These are phyloP conservation scores for Spodoptera picta DNA, from an alignment of 2,888 invertebrate species.

Conservation along the genomic window DNA sequence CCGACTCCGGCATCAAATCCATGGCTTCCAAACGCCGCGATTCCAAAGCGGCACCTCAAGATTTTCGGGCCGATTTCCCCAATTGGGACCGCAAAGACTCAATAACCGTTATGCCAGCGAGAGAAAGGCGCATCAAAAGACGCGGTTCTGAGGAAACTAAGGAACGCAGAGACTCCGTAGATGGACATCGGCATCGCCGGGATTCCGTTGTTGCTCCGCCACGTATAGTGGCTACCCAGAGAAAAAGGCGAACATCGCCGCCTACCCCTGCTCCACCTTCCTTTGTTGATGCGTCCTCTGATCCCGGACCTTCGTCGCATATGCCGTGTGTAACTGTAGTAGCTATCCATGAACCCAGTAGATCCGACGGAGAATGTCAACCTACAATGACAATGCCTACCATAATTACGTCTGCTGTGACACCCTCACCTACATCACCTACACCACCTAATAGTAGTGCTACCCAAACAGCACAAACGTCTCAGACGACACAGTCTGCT, in stretches of 20 bases:
- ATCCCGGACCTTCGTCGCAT: slow-evolving; percentile 89
- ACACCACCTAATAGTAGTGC: slow-evolving; percentile 79
- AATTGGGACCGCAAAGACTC: slow-evolving; percentile 92
- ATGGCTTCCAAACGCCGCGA: slow-evolving; percentile 92
- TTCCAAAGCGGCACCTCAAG: slow-evolving; percentile 91
- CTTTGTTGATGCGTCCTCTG: slow-evolving; percentile 90
- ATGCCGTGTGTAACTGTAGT: slow-evolving; percentile 85
- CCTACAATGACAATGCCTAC: slow-evolving; percentile 91
- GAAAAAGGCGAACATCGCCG: slow-evolving; percentile 85
- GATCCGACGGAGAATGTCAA: slow-evolving; percentile 90
- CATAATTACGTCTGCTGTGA: slow-evolving; percentile 94
- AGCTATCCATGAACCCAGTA: slow-evolving; percentile 83
- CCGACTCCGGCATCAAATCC: slow-evolving; percentile 94
- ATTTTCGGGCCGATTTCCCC: slow-evolving; percentile 92
- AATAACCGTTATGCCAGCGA: slow-evolving; percentile 85
- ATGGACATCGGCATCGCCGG: slow-evolving; percentile 91
- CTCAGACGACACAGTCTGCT: slow-evolving; percentile 67
- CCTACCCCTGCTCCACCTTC: slow-evolving; percentile 83
- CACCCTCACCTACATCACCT: slow-evolving; percentile 94
- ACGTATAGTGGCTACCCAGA: slow-evolving; percentile 90
- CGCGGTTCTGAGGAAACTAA: slow-evolving; percentile 90
- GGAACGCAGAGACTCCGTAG: slow-evolving; percentile 90
- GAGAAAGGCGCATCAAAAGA: slow-evolving; percentile 83
- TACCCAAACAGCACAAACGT: slow-evolving; percentile 70
- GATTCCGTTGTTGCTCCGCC: slow-evolving; percentile 91